Evolutionary conservation across 2,113 vertebrate species (phyloP).

Genomic region (Talpa occidentalis): DNA sequence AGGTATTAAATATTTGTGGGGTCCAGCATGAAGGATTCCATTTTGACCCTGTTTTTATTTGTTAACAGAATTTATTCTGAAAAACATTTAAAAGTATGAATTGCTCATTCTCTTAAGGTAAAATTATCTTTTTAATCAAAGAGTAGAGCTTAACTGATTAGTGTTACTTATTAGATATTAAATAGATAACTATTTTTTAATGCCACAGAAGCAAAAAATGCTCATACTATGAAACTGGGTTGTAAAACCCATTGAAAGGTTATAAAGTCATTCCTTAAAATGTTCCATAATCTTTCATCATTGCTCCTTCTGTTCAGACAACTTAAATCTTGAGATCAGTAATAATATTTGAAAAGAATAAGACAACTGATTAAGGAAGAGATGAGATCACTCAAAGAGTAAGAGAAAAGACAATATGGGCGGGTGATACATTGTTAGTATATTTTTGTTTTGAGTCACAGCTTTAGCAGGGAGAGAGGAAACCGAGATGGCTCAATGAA

Average conservation of each 20-base stretch:
- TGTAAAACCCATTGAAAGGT: not conserved
- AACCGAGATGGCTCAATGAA: not conserved
- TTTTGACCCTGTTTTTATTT: not conserved
- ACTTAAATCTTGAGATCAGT: not conserved
- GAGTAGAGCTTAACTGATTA: not conserved
- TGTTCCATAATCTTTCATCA: not conserved
- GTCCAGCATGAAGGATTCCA: not conserved
- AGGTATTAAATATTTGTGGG: not conserved
- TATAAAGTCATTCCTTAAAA: not conserved
- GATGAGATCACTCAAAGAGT: not conserved
- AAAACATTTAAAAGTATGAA: not conserved
- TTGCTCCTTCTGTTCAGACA: not conserved
- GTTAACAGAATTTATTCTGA: not conserved
- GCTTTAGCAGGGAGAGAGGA: not conserved
- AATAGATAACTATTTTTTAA: constrained; percentile 13
- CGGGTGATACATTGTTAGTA: not conserved
- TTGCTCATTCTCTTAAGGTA: not conserved
- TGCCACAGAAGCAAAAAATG: not conserved
- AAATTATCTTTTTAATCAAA: constrained; percentile 10
- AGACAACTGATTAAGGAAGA: constrained; percentile 9
- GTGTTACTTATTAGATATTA: not conserved
- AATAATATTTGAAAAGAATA: not conserved
- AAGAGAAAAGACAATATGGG: not conserved
- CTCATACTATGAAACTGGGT: not conserved
- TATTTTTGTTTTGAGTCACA: not conserved